phyloP scores from a whole-genome alignment of 2,888 invertebrate species.

The Thera obeliscata region DNA sequence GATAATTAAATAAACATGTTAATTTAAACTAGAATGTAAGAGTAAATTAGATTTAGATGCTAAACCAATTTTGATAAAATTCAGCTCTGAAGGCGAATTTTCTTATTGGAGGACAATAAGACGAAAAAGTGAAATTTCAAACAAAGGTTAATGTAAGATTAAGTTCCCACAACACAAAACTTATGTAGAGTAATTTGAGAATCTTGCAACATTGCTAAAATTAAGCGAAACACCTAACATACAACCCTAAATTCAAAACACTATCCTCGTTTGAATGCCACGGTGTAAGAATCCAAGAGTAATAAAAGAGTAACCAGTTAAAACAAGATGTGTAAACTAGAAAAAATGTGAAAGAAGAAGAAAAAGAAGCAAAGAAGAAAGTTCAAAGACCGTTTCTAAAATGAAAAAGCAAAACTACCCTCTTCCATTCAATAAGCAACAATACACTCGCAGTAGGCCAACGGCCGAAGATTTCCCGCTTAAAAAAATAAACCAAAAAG shows the following conservation, averaged over 20 bases:
- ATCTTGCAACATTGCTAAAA: not conserved
- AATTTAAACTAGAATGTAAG: too few species aligned
- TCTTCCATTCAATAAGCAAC: conserved; percentile 30
- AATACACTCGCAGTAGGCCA: conserved; percentile 33
- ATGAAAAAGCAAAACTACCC: conserved; percentile 30
- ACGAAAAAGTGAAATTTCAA: too few species aligned
- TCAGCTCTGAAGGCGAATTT: too few species aligned
- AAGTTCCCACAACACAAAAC: too few species aligned
- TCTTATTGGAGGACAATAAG: too few species aligned
- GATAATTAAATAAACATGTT: too few species aligned
- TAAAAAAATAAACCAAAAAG: conserved; percentile 64
- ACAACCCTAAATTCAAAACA: not conserved
- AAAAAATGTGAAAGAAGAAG: not conserved
- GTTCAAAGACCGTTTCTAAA: conserved; percentile 32
- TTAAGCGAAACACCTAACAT: not conserved
- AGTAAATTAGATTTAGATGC: too few species aligned
- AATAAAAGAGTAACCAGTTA: not conserved
- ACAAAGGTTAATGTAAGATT: too few species aligned
- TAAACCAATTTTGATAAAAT: too few species aligned
- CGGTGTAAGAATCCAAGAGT: not conserved
- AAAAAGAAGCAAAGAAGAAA: conserved; percentile 19
- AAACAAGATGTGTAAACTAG: not conserved
- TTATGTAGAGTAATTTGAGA: not conserved
- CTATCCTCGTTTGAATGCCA: not conserved
- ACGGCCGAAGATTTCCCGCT: conserved; percentile 45